These are phyloP conservation scores for Cryptophagus acutangulus DNA, from an alignment of 2,888 invertebrate species.

Conservation along the genomic window DNA sequence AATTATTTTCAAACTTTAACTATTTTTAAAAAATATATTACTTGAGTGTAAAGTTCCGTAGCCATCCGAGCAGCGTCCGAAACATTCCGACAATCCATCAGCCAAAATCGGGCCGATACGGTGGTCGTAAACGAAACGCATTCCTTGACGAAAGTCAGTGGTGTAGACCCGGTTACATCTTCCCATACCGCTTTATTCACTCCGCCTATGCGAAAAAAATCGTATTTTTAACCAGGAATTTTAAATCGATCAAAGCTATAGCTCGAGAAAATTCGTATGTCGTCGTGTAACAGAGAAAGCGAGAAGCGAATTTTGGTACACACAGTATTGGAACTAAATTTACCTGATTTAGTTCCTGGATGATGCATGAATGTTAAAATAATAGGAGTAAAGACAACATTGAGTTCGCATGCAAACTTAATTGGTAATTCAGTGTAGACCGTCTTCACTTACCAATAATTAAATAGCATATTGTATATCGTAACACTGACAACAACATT, in stretches of 20 bases:
- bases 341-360: slow-evolving; percentile 51
- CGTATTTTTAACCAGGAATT: background rate
- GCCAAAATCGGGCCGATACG: slow-evolving; percentile 97
- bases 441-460: too few species aligned
- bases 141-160: slow-evolving; percentile 92
- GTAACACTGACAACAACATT: too few species aligned
- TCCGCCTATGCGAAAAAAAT: too few species aligned
- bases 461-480: too few species aligned
- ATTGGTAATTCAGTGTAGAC: too few species aligned
- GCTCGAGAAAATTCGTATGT: too few species aligned
- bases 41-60: slow-evolving; percentile 89
- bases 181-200: slow-evolving; percentile 98
- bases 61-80: slow-evolving; percentile 94
- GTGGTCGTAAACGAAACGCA: slow-evolving; percentile 98
- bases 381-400: too few species aligned
- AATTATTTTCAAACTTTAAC: background rate
- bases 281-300: too few species aligned
- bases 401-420: too few species aligned
- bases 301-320: too few species aligned
- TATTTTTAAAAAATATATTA: slow-evolving; percentile 23
- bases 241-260: too few species aligned
- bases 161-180: slow-evolving; percentile 98
- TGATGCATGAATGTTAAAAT: slow-evolving; percentile 48
- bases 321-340: slow-evolving; percentile 46
- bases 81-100: slow-evolving; percentile 96